Conservation (phyloP, 1,140 invertebrate species). For the Drosophila sechellia region DNA sequence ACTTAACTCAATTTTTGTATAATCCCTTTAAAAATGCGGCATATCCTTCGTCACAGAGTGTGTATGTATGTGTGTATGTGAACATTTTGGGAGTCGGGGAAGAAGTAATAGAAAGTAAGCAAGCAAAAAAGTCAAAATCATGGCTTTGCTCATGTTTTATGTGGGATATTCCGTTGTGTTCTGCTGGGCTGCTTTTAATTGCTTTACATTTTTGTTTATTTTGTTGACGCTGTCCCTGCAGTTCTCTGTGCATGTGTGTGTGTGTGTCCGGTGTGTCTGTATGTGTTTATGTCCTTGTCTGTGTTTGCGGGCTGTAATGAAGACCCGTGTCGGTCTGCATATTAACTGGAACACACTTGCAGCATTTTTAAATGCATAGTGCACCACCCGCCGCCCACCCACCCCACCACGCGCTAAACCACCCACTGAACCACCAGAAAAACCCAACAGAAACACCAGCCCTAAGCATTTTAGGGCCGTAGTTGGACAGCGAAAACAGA, state of each 20-base stretch:
- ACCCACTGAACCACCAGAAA: constrained; percentile 5
- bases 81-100: not conserved
- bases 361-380: constrained; percentile 70
- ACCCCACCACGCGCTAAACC: not conserved
- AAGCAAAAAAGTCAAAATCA: constrained; percentile 70
- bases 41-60: not conserved
- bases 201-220: constrained; percentile 72
- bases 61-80: too few relatives aligned
- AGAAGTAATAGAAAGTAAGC: constrained; percentile 19
- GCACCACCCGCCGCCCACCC: not conserved
- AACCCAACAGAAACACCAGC: constrained; percentile 18
- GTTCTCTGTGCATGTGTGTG: constrained; percentile 16
- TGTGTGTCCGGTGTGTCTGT: not conserved
- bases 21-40: not conserved
- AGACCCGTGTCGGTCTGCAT: constrained; percentile 74
- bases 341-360: constrained; percentile 69
- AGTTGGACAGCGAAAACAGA: constrained; percentile 67
- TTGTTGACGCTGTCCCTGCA: constrained; percentile 52
- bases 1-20: too few relatives aligned
- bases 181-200: constrained; percentile 78
- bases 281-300: not conserved
- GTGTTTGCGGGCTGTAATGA: constrained; percentile 64
- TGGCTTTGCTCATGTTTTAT: constrained; percentile 74
- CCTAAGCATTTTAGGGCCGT: constrained; percentile 74
- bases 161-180: constrained; percentile 70